These are phyloP conservation scores for Dilophus febrilis DNA, from an alignment of 2,888 invertebrate species.

Conservation along the genomic window DNA sequence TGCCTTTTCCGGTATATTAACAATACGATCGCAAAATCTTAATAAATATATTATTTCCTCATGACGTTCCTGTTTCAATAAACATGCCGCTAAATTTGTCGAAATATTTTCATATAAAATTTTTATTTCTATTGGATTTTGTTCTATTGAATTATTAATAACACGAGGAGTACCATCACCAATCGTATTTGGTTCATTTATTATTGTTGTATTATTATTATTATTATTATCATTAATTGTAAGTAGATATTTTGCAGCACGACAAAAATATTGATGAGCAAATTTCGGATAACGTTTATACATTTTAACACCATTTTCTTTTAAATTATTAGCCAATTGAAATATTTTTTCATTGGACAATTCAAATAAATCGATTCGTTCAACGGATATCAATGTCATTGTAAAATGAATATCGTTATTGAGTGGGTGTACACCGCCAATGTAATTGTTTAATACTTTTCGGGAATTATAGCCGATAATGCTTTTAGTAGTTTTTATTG, in stretches of 20 bases:
- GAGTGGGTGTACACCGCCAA: too few species aligned
- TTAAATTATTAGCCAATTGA: conserved; percentile 29
- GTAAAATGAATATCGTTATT: conserved; percentile 23
- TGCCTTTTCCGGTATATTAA: conserved; percentile 30
- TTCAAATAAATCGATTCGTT: conserved; percentile 29
- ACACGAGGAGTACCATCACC: too few species aligned
- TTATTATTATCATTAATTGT: conserved; percentile 32
- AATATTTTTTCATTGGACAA: conserved; percentile 28
- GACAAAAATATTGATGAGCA: conserved; percentile 56
- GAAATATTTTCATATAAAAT: conserved; percentile 48
- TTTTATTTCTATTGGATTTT: conserved; percentile 32
- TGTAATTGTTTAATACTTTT: too few species aligned
- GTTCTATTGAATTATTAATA: conserved; percentile 12
- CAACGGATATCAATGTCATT: conserved; percentile 25
- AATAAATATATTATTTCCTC: conserved; percentile 47
- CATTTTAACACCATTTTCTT: conserved; percentile 38
- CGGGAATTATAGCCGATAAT: too few species aligned
- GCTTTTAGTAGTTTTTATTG: conserved; percentile 21
- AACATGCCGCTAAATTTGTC: conserved; percentile 70
- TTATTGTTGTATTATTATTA: conserved; percentile 6
- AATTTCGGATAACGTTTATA: conserved; percentile 46
- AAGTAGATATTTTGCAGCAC: conserved; percentile 53
- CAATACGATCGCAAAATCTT: conserved; percentile 25
- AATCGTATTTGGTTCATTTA: too few species aligned
- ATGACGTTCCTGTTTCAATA: conserved; percentile 49